Conservation (phyloP, 2,797 vertebrate species). For the Gymnodraco acuticeps region DNA sequence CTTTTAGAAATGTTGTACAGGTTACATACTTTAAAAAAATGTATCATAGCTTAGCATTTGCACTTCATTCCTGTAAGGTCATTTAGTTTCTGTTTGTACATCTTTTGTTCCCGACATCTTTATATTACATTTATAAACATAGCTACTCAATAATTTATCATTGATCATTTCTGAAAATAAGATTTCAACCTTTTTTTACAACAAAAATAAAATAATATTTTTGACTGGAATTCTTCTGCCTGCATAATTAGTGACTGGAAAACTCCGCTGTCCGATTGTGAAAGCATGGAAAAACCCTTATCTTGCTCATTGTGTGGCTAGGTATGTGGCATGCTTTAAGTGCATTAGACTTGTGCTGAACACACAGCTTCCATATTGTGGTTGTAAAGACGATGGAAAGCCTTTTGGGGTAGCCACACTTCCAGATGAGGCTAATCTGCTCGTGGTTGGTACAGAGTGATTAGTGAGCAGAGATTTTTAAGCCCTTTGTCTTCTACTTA, state of each 20-base stretch:
- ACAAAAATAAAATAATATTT: constrained; percentile 60
- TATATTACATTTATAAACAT: background rate
- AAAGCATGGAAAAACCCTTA: constrained; percentile 93
- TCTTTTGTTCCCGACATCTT: background rate
- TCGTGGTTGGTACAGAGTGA: constrained; percentile 71
- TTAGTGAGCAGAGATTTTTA: constrained; percentile 69
- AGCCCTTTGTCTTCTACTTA: constrained; percentile 41
- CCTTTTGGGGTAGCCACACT: constrained; percentile 78
- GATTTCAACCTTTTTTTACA: constrained; percentile 26
- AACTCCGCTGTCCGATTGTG: constrained; percentile 87
- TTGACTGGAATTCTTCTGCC: constrained; percentile 60
- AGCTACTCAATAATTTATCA: background rate
- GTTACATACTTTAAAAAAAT: constrained; percentile 65
- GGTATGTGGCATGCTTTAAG: constrained; percentile 84
- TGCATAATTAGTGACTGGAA: constrained; percentile 92
- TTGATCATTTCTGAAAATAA: background rate
- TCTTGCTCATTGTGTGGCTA: constrained; percentile 87
- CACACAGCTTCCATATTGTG: constrained; percentile 86
- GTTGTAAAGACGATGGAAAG: constrained; percentile 83
- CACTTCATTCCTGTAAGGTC: background rate
- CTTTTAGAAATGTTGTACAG: constrained; percentile 60
- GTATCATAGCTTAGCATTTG: background rate
- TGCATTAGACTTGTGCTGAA: constrained; percentile 88
- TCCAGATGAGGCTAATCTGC: constrained; percentile 78
- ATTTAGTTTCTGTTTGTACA: background rate